phyloP scores from a whole-genome alignment of 2,113 vertebrate genomes.

The Ptilonorhynchus violaceus region DNA sequence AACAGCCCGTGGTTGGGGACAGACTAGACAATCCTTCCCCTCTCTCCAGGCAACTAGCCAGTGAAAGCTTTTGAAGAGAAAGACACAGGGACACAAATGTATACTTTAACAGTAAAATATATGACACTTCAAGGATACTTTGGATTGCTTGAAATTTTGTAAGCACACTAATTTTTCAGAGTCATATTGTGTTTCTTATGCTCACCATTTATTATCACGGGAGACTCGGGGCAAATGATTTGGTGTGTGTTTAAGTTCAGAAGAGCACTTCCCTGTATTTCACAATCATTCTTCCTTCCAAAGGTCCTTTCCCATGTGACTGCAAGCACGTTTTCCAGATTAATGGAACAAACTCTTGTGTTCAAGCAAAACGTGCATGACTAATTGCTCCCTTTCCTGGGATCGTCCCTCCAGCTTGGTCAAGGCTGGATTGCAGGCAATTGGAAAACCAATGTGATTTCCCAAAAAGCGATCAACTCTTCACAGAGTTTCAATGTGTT shows the following conservation, averaged over 20 bases:
- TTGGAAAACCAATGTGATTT: not conserved
- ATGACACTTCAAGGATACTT: constrained; percentile 60
- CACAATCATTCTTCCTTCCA: not conserved
- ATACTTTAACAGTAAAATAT: constrained; percentile 59
- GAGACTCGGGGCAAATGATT: not conserved
- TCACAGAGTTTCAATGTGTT: not conserved
- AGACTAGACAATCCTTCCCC: not conserved
- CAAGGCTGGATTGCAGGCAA: not conserved
- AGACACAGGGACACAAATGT: constrained; percentile 29
- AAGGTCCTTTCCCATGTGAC: not conserved
- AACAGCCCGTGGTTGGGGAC: not conserved
- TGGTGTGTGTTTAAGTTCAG: constrained; percentile 35
- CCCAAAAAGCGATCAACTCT: not conserved
- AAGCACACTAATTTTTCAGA: constrained; percentile 57
- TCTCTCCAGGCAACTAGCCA: constrained; percentile 54
- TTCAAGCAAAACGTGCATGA: not conserved
- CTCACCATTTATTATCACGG: not conserved
- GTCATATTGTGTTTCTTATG: not conserved
- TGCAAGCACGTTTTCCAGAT: not conserved
- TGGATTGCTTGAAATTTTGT: constrained; percentile 51
- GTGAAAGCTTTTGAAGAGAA: constrained; percentile 48
- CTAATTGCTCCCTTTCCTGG: not conserved
- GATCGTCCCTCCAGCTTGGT: not conserved
- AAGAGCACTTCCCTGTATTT: not conserved
- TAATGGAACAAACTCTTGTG: not conserved